Evolutionary conservation across 2,888 invertebrate genomes (phyloP).

Genomic region (Ormia ochracea): DNA sequence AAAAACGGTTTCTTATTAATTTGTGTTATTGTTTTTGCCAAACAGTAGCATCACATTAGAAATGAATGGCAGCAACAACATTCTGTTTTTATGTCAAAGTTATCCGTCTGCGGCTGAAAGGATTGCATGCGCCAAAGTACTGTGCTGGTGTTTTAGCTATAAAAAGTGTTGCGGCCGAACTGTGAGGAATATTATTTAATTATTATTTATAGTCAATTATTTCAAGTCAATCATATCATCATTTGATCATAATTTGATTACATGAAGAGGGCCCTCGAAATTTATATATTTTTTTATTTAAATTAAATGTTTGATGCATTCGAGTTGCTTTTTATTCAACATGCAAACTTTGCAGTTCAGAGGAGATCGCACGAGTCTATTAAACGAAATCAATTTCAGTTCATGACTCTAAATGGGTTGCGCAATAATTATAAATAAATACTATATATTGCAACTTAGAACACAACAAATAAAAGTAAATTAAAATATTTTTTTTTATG

Average conservation of each 20-base stretch:
- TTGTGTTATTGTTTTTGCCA: not conserved
- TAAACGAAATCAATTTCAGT: not conserved
- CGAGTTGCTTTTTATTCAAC: constrained; percentile 3
- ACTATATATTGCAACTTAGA: not conserved
- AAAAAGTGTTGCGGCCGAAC: not conserved
- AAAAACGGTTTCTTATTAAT: not conserved
- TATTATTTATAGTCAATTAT: constrained; percentile 35
- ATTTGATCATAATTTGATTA: no score
- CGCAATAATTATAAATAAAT: not conserved
- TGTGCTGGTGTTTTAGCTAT: not conserved
- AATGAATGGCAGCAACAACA: constrained; percentile 10
- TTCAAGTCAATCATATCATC: constrained; percentile 47
- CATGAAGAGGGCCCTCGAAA: no score
- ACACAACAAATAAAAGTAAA: not conserved
- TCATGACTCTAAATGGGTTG: not conserved
- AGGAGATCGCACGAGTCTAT: constrained; percentile 29
- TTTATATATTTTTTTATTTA: not conserved
- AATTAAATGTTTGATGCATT: not conserved
- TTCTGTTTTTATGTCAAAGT: constrained; percentile 35
- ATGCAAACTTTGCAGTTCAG: not conserved
- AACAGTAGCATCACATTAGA: constrained; percentile 53
- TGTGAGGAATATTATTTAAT: not conserved
- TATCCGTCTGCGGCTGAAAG: constrained; percentile 10
- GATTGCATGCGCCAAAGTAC: constrained; percentile 24
- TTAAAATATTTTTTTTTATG: not conserved